A percentile compares a stretch with the other conserved stretches of the same genome.
Evolutionary conservation across 2,888 invertebrate genomes (phyloP).

Genomic region (Malacosoma neustria): DNA sequence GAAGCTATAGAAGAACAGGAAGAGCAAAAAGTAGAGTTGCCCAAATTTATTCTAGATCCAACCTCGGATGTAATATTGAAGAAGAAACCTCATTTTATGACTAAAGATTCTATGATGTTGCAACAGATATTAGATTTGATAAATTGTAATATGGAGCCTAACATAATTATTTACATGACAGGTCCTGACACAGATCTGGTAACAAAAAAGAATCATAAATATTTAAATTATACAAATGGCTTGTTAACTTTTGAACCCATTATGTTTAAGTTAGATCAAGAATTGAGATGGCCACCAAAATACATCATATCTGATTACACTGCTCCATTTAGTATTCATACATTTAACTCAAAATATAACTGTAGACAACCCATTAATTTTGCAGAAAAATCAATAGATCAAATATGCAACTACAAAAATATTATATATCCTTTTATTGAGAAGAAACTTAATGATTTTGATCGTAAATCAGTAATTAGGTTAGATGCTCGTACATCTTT

Average conservation of each 20-base stretch:
- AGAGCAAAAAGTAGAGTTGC: conserved; percentile 34
- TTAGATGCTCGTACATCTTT: conserved; percentile 71
- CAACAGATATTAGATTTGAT: conserved; percentile 44
- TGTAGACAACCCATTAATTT: conserved; percentile 64
- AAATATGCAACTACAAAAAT: conserved; percentile 66
- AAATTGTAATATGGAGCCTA: conserved; percentile 43
- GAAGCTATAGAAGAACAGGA: conserved; percentile 29
- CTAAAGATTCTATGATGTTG: conserved; percentile 34
- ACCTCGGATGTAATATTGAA: conserved; percentile 32
- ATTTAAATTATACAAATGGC: conserved; percentile 36
- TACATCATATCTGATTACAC: conserved; percentile 35
- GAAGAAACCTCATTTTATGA: conserved; percentile 24
- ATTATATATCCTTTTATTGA: conserved; percentile 60
- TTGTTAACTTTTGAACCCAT: conserved; percentile 26
- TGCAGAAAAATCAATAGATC: conserved; percentile 45
- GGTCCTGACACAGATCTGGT: conserved; percentile 72
- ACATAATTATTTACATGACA: conserved; percentile 71
- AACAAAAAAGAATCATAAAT: conserved; percentile 42
- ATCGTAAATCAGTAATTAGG: conserved; percentile 72
- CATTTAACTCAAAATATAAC: conserved; percentile 53
- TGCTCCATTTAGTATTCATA: conserved; percentile 26
- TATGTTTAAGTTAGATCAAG: conserved; percentile 17
- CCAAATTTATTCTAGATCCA: conserved; percentile 43
- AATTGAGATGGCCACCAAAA: conserved; percentile 44
- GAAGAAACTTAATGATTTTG: conserved; percentile 60